Evolutionary conservation across 2,797 vertebrate genomes (phyloP).

Genomic region (Brachyalestes nurse): DNA sequence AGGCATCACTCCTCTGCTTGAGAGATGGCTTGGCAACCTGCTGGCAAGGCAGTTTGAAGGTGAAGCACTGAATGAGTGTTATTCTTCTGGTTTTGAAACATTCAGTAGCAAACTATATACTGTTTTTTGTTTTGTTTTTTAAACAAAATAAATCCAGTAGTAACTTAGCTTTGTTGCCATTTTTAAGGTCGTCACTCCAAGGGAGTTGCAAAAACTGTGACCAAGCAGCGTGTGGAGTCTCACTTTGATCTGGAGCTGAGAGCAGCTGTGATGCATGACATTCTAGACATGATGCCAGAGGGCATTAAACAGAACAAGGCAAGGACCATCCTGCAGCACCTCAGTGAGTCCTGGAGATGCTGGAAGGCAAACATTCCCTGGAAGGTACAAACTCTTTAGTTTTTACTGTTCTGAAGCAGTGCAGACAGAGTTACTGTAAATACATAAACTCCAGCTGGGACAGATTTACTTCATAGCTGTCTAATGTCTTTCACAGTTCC

Average conservation of each 20-base stretch:
- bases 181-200: constrained; percentile 94
- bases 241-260: constrained; percentile 98
- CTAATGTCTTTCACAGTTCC: no score
- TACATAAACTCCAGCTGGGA: no score
- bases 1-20: constrained; percentile 95
- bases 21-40: constrained; percentile 98
- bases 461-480: no score
- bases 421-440: no score
- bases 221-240: constrained; percentile 98
- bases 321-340: constrained; percentile 97
- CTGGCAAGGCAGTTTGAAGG: constrained; percentile 99
- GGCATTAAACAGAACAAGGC: constrained; percentile 99
- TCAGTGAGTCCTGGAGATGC: constrained; percentile 98
- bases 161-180: neutral
- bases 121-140: no score
- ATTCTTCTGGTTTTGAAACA: neutral
- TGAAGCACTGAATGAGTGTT: constrained; percentile 60
- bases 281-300: constrained; percentile 99
- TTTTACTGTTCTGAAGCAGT: no score
- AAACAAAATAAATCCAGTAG: no score
- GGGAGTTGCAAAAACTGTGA: constrained; percentile 98
- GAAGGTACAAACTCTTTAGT: constrained; percentile 81
- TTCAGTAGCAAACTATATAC: no score
- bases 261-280: constrained; percentile 99
- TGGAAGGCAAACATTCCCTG: constrained; percentile 99